Conservation (phyloP, 2,113 vertebrate genomes). For the Brachypodius melanocephalos region DNA sequence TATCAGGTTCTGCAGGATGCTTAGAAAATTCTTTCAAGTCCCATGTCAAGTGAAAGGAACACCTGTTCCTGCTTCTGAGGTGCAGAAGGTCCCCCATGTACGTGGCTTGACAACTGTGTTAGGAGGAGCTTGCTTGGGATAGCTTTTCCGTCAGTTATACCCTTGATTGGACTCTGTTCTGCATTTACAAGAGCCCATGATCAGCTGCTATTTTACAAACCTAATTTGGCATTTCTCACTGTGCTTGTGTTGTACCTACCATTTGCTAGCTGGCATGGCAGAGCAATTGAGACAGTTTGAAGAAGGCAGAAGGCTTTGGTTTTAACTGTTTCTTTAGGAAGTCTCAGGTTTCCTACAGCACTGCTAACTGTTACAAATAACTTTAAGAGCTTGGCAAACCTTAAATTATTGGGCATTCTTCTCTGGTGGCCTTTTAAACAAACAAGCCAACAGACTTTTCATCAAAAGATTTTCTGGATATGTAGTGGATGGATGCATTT, state of each 20-base stretch:
- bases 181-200: not conserved
- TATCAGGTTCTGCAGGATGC: not conserved
- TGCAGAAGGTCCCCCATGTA: not conserved
- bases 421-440: not conserved
- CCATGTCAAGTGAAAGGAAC: accelerated
- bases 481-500: not conserved
- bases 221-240: not conserved
- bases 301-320: not conserved
- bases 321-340: not conserved
- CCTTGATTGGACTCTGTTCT: not conserved
- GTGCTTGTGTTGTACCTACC: not conserved
- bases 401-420: not conserved
- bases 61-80: not conserved
- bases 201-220: not conserved
- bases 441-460: not conserved
- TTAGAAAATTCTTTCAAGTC: not conserved
- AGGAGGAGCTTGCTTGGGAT: not conserved
- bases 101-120: not conserved
- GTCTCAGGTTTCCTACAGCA: not conserved
- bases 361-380: not conserved
- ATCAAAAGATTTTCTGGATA: not conserved
- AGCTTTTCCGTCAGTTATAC: not conserved
- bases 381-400: not conserved
- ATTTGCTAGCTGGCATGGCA: not conserved
- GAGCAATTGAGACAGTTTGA: not conserved